Evolutionary conservation across 2,888 invertebrate species (phyloP).

Genomic region (Rutpela maculata): DNA sequence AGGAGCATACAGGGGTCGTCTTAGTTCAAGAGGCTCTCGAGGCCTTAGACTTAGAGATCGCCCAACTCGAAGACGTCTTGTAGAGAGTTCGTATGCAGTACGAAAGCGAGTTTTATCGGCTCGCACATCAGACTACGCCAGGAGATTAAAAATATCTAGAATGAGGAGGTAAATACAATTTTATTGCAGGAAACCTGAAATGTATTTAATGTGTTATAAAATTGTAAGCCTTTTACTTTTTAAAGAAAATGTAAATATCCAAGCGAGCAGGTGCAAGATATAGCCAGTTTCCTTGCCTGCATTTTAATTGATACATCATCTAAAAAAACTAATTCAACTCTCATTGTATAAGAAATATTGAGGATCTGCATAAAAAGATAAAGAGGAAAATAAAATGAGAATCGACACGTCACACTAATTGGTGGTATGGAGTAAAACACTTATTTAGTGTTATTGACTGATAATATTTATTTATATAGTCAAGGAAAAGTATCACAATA

Average conservation of each 20-base stretch:
- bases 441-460: background rate
- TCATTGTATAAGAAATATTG: background rate
- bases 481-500: background rate
- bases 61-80: slow-evolving; percentile 76
- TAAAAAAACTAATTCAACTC: background rate
- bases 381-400: background rate
- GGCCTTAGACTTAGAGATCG: slow-evolving; percentile 74
- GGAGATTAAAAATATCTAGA: slow-evolving; percentile 72
- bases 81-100: slow-evolving; percentile 77
- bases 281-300: slow-evolving; percentile 5
- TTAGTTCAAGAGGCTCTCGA: slow-evolving; percentile 74
- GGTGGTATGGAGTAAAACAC: slow-evolving; percentile 13
- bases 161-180: slow-evolving; percentile 73
- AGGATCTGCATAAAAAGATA: slow-evolving; percentile 12
- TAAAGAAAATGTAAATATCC: background rate
- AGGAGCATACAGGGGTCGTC: slow-evolving; percentile 70
- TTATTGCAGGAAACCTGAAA: slow-evolving; percentile 47
- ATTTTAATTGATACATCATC: slow-evolving; percentile 9
- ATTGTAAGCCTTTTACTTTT: slow-evolving; percentile 17
- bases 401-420: slow-evolving; percentile 1
- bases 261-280: slow-evolving; percentile 15
- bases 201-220: slow-evolving; percentile 5
- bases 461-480: background rate
- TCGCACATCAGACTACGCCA: slow-evolving; percentile 70
- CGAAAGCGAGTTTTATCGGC: slow-evolving; percentile 74